Evolutionary conservation across 2,888 invertebrate genomes (phyloP), one percentile per base, ranked within the genome.

Genomic region (Leuctra nigra): DNA sequence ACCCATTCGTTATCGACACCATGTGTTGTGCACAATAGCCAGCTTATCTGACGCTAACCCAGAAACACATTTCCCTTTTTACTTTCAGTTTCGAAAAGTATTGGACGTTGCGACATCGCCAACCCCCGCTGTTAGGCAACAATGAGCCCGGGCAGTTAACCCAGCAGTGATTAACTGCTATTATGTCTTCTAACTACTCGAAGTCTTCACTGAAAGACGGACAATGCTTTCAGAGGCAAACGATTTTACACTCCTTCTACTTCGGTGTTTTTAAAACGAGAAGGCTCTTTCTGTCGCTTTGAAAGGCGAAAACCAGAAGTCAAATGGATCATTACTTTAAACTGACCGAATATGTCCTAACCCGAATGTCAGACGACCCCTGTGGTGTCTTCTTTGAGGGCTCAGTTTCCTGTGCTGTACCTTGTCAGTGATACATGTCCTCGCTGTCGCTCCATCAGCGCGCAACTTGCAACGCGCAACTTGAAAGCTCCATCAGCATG

Each of bases 61-160:
- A 50, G 2, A 33, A 50, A 50, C 50, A 50, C 50, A 50, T 50
- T 50, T 50, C 35, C n/a, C 18, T 50, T 23, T 20, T 50, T 35
- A 50, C 50, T 50, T 50, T 50, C 50, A 16, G 22, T 50, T 50
- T 50, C 20, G 35, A 50, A 50, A 38, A 50, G 50, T 50, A 35
- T 50, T 50, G 35, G 23, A 23, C 20, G 44, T 44, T 44, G 23
- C 50, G 33, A 35, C 50, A 50, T 50, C 35, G 22, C 35, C 50
- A 50, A 16, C 50, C 50, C 50, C 50, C 35, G 50, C 50, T 50
- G 50, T 50, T 50, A 16, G 33, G 33, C 13, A 20, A 33, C 50
- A 50, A 33, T 50, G 22, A 50, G 20, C 18, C 44, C 41, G 16
- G 18, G n/a, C 23, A 35, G 50, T 35, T 20, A 48, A 50, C 50